Evolutionary conservation across 1,140 invertebrate species (phyloP), one percentile per base, ranked within the genome.

Genomic region (Ptiloglossa arizonensis): DNA sequence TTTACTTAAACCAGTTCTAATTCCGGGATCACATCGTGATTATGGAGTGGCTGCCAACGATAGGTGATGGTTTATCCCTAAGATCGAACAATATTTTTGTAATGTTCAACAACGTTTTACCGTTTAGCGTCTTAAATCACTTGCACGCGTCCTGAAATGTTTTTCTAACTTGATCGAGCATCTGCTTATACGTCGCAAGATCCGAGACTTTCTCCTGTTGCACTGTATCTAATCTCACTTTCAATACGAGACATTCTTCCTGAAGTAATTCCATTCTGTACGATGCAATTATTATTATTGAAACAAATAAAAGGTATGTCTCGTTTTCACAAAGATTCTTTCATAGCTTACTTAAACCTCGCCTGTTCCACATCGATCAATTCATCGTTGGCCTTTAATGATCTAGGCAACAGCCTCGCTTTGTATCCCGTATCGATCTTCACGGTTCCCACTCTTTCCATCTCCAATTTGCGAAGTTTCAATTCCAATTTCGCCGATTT

Each of bases 201-300:
- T 93, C 92, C 2, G 87, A 82, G 0, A 80, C 72, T 80, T 92
- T 93, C 27, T 92, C 90, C 22, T 89, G 87, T 19, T 89, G 87
- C 2, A 92, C 70, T 6, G 87, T 90, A 6, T 87, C 79, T 41
- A 93, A 67, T 67, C 91, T 85, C 5, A 89, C 83, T 74, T 91
- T 92, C 9, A 92, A 44, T 5, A 89, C 86, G n/a, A 92, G 83
- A 74, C 88, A 90, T 67, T 93, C 91, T 73, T 93, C 92, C 81
- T 92, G 84, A 0, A 92, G 82, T 29, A 92, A 81, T 78, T 93
- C 92, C 19, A 89, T 75, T 69, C 92, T 93, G 35, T 2, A 9
- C 44, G n/a, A 66, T 1, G 13, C n/a, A n/a, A n/a, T n/a, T 54
- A 32, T 57, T 6, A 19, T n/a, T n/a, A 5, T 50, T 50, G 19